Conservation (phyloP, 2,888 invertebrate genomes). For the Melipona bicolor region DNA sequence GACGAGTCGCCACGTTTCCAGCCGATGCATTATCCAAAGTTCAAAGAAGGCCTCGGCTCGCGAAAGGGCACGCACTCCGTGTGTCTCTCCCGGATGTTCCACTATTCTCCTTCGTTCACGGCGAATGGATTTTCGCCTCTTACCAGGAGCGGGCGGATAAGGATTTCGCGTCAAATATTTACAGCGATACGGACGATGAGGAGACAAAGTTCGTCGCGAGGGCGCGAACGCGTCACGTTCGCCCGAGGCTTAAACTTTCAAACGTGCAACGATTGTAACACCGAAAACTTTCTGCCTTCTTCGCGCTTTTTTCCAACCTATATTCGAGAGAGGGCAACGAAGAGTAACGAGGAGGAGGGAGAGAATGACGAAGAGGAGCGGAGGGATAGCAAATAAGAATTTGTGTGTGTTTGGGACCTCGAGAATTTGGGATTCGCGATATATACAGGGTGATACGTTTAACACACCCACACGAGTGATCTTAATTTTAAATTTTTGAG, state of each 20-base stretch:
- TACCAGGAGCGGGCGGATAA: slow-evolving; percentile 4
- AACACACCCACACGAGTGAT: too few species aligned
- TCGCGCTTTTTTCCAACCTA: slow-evolving; percentile 34
- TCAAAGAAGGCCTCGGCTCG: not conserved
- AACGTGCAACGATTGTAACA: slow-evolving; percentile 54
- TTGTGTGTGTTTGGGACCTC: not conserved
- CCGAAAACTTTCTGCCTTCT: not conserved
- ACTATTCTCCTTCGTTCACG: not conserved
- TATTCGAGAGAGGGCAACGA: not conserved
- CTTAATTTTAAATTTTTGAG: too few species aligned
- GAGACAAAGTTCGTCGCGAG: slow-evolving; percentile 8
- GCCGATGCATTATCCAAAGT: not conserved
- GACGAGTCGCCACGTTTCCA: not conserved
- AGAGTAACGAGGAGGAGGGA: not conserved
- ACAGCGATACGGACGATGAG: slow-evolving; percentile 12
- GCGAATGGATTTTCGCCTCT: slow-evolving; percentile 24
- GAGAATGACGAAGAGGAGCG: not conserved
- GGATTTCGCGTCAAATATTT: slow-evolving; percentile 48
- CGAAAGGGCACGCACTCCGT: not conserved
- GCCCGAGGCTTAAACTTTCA: slow-evolving; percentile 58
- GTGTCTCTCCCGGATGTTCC: not conserved
- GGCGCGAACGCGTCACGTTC: slow-evolving; percentile 45
- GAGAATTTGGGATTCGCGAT: too few species aligned
- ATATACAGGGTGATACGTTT: too few species aligned
- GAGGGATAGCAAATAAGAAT: not conserved